phyloP scores from a whole-genome alignment of 2,113 vertebrate genomes.

The Sigmodon hispidus region DNA sequence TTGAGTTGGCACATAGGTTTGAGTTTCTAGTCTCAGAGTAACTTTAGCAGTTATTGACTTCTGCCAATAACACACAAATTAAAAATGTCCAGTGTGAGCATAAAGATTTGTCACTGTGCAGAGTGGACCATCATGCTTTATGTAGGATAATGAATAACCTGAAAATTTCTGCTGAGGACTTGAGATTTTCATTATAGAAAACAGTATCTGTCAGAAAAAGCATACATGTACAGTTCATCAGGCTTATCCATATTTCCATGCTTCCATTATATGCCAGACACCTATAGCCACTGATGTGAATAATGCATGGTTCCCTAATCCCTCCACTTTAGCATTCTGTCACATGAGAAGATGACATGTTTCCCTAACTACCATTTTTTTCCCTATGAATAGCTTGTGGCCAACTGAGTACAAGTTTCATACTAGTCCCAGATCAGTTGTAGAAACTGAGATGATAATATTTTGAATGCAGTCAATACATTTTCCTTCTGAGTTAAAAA shows the following conservation, averaged over 20 bases:
- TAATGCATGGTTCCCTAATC: neutral
- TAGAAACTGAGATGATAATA: neutral
- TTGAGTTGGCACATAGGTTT: neutral
- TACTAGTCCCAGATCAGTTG: neutral
- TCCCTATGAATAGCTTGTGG: neutral
- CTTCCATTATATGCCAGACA: neutral
- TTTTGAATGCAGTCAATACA: neutral
- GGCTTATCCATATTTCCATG: neutral
- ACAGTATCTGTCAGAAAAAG: neutral
- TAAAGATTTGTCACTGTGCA: slow-evolving; percentile 44
- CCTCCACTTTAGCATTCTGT: neutral
- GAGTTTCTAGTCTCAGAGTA: neutral
- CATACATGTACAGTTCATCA: neutral
- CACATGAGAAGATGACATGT: neutral
- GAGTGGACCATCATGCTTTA: slow-evolving; percentile 48
- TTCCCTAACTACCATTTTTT: neutral
- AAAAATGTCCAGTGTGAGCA: slow-evolving; percentile 43
- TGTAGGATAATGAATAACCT: neutral
- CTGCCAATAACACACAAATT: neutral
- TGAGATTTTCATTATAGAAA: neutral
- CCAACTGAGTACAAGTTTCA: neutral
- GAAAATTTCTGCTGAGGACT: slow-evolving; percentile 50
- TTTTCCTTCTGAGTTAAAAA: neutral
- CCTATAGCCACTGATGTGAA: neutral
- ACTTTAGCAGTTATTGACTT: slow-evolving; percentile 27